These are phyloP conservation scores for Maylandia zebra DNA, from an alignment of 2,113 vertebrate genomes.

Conservation along the genomic window DNA sequence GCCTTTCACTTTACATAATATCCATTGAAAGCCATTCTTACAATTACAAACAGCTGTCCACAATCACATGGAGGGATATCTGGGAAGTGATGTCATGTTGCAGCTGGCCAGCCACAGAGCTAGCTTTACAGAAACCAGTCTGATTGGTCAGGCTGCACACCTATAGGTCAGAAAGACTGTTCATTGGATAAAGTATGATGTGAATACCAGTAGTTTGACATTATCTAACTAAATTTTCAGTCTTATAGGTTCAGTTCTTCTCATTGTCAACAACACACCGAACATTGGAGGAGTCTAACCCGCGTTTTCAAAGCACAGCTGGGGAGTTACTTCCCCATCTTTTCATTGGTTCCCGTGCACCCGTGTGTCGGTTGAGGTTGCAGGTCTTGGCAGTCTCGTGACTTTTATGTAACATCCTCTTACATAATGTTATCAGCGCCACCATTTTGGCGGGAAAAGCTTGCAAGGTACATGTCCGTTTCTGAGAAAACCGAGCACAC, in stretches of 20 bases:
- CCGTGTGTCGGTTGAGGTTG: background rate
- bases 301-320: fast-evolving
- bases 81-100: constrained; percentile 3
- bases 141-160: background rate
- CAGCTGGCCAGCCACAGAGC: background rate
- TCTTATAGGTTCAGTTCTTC: background rate
- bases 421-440: constrained; percentile 6
- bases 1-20: constrained; percentile 11
- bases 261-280: background rate
- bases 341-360: background rate
- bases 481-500: constrained; percentile 15
- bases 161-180: background rate
- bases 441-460: background rate
- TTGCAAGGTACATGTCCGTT: fast-evolving
- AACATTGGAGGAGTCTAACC: background rate
- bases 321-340: background rate
- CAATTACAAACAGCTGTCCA: constrained; percentile 46
- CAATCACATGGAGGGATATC: constrained; percentile 13
- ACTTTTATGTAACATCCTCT: constrained; percentile 40
- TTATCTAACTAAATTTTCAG: background rate
- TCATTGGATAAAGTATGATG: background rate
- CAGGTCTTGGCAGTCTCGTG: background rate
- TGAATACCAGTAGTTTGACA: background rate
- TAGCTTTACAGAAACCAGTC: background rate
- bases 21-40: background rate